phyloP scores from a whole-genome alignment of 2,797 vertebrate species.

The Sebastes hubbsi region DNA sequence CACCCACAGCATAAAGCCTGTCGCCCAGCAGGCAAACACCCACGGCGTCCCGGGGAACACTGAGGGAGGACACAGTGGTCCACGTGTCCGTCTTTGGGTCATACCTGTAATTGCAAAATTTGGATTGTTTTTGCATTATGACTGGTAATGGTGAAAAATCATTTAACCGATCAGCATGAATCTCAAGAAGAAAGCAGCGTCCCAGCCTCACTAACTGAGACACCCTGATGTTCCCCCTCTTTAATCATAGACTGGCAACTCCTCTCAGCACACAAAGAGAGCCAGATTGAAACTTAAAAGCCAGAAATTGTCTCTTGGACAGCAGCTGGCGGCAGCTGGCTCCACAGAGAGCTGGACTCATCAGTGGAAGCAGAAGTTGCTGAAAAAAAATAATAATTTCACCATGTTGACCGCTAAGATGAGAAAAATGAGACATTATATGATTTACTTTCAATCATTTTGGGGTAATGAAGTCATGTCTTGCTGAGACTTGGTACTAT shows the following conservation, averaged over 20 bases:
- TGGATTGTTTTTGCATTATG: background rate
- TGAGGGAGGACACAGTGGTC: conserved; percentile 93
- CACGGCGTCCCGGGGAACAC: conserved; percentile 92
- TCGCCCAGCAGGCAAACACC: conserved; percentile 94
- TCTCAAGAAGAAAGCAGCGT: background rate
- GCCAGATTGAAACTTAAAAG: conserved; percentile 40
- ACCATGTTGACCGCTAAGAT: background rate
- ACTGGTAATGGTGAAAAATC: background rate
- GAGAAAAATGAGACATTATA: background rate
- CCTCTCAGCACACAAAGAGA: conserved; percentile 11
- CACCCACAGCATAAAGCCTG: conserved; percentile 93
- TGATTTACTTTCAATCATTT: background rate
- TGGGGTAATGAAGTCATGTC: background rate
- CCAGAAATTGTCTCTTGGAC: background rate
- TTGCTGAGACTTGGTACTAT: background rate
- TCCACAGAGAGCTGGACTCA: conserved; percentile 26
- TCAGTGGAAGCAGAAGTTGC: conserved; percentile 5
- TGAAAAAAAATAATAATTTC: background rate
- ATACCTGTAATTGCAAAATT: conserved; percentile 82
- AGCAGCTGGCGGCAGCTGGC: conserved; percentile 5
- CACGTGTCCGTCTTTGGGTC: conserved; percentile 96
- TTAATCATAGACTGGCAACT: conserved; percentile 39
- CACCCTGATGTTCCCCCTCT: conserved; percentile 11
- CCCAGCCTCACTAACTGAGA: conserved; percentile 12
- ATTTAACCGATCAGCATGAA: background rate